Conservation (phyloP, 1,140 invertebrate species). For the Papilio xuthus region DNA sequence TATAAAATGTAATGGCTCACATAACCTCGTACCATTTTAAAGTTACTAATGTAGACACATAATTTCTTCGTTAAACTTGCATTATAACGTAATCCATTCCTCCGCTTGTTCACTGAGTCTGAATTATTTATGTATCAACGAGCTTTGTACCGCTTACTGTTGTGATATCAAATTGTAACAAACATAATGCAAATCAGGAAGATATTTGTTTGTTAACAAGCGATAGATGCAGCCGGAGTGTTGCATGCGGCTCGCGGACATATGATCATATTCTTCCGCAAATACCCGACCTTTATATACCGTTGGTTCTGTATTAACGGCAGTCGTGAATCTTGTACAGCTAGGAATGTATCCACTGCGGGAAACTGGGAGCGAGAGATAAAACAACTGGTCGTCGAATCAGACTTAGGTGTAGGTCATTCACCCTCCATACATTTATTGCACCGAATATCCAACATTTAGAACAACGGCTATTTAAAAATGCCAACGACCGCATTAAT, state of each 20-base stretch:
- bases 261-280: slow-evolving; percentile 29
- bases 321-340: slow-evolving; percentile 21
- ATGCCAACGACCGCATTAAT: slow-evolving; percentile 24
- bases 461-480: slow-evolving; percentile 3
- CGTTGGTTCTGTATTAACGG: slow-evolving; percentile 26
- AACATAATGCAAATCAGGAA: neutral
- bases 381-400: slow-evolving; percentile 6
- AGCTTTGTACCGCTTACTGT: neutral
- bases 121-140: slow-evolving; percentile 8
- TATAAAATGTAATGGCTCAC: neutral
- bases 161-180: slow-evolving; percentile 1
- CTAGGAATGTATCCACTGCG: slow-evolving; percentile 11
- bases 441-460: slow-evolving; percentile 5
- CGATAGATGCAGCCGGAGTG: slow-evolving; percentile 7
- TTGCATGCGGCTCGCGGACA: neutral
- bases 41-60: neutral
- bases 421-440: slow-evolving; percentile 12
- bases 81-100: neutral
- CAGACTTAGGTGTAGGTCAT: slow-evolving; percentile 17
- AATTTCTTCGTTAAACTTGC: neutral
- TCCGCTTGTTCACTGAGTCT: neutral
- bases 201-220: slow-evolving; percentile 19
- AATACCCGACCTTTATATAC: slow-evolving; percentile 27
- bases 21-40: neutral
- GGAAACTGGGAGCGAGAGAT: slow-evolving; percentile 12